Percentiles rank a stretch among this genome's conserved stretches.
Evolutionary conservation across 2,113 vertebrate genomes (phyloP).

Genomic region (Vidua chalybeata): DNA sequence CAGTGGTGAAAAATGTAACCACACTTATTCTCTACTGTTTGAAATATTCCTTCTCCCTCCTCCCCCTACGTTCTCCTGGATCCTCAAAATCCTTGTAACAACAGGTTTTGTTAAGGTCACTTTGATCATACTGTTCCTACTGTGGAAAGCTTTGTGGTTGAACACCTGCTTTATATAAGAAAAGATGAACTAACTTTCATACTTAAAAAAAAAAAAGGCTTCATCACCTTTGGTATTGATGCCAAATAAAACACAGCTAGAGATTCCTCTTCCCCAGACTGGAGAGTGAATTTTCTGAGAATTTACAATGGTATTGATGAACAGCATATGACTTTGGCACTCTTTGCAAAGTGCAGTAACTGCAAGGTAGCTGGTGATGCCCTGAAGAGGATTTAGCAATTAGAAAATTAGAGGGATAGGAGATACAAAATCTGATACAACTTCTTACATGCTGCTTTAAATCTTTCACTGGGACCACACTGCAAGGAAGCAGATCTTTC

Average conservation of each 20-base stretch:
- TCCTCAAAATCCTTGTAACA: not conserved
- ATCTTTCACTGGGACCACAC: not conserved
- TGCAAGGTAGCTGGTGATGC: not conserved
- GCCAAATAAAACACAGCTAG: not conserved
- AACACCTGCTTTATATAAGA: not conserved
- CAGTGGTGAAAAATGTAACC: not conserved
- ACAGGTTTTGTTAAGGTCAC: not conserved
- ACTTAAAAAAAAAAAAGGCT: not conserved
- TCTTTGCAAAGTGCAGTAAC: not conserved
- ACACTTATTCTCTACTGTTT: not conserved
- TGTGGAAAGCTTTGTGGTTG: not conserved
- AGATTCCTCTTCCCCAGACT: not conserved
- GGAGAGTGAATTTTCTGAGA: not conserved
- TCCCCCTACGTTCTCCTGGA: not conserved
- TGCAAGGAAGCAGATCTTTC: not conserved
- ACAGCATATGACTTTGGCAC: not conserved
- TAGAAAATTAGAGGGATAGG: not conserved
- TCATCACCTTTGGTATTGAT: not conserved
- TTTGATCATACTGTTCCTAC: not conserved
- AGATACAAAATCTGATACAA: not conserved
- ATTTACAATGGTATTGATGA: not conserved
- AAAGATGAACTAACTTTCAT: not conserved
- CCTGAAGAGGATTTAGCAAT: not conserved
- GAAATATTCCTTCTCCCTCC: not conserved
- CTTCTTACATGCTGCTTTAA: not conserved